phyloP scores from a whole-genome alignment of 2,888 invertebrate species.

The Pristionchus maxplancki region DNA sequence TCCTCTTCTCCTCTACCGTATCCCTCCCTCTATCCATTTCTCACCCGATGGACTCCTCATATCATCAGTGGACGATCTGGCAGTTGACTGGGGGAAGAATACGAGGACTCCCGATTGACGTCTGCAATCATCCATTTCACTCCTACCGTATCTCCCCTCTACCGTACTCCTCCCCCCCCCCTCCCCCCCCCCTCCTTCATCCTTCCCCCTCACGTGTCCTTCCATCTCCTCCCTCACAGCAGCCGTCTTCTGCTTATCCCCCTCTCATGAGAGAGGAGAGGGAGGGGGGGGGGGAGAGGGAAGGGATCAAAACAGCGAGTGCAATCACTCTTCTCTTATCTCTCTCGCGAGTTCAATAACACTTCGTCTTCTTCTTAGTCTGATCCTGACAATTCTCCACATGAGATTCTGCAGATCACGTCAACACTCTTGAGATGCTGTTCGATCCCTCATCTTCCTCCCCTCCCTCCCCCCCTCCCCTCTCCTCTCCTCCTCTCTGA shows the following conservation, averaged over 20 bases:
- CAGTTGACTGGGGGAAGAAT: conserved; percentile 37
- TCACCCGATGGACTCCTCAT: conserved; percentile 21
- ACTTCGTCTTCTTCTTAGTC: neutral
- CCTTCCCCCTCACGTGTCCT: neutral
- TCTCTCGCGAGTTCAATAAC: conserved; percentile 1
- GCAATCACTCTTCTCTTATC: neutral
- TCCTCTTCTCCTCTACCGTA: neutral
- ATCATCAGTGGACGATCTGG: conserved; percentile 24
- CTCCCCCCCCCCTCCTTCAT: neutral
- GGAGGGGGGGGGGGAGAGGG: neutral
- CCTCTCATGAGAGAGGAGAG: neutral
- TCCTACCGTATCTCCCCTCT: conserved; percentile 14
- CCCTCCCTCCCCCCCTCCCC: neutral
- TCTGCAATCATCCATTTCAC: conserved; percentile 12
- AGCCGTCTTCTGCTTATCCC: conserved; percentile 12
- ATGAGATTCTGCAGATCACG: neutral
- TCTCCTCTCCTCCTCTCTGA: neutral
- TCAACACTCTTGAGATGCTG: neutral
- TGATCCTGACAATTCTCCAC: neutral
- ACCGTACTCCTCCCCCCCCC: neutral
- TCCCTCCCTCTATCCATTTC: neutral
- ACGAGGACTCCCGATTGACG: conserved; percentile 48
- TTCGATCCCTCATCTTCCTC: neutral
- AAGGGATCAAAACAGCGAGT: neutral
- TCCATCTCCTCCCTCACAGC: conserved; percentile 13